Evolutionary conservation across 2,113 vertebrate species (phyloP), one percentile per base, ranked within the genome.

Genomic region (Emydocephalus ijimae): DNA sequence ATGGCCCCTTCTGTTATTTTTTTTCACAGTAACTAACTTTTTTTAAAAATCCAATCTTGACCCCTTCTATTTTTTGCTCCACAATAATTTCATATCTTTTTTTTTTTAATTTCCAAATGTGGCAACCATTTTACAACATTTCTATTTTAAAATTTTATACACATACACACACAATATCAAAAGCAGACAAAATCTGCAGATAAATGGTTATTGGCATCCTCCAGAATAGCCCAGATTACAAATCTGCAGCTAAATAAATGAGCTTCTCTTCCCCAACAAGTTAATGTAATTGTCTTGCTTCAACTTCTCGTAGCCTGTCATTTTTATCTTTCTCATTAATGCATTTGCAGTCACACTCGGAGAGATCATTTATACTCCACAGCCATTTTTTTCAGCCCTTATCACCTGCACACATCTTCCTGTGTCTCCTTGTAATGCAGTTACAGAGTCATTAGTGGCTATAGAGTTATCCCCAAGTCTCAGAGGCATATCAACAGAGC

Each of bases 391-490:
- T 93, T 89, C 94, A 92, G 92, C 91, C 94, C 69, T 87, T 97
- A 96, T 96, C 96, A 94, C 21, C 95, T 96, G 74, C 88, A 93
- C 91, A 10, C 93, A 95, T 96, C 96, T 97, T 97, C 97, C 96
- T 95, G 92, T 97, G 95, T 98, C 96, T 93, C 90, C 52, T 85
- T 87, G 89, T 96, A 93, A 85, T 94, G 88, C 34, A 97, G 93
- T 97, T 97, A 97, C 61, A 24, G 43, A 90, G 74, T 95, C 94
- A 94, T 96, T 96, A 96, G 94, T 91, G 94, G 94, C 92, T 91
- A 96, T 94, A 90, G 18, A 29, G 96, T 91, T 96, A 24, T 95
- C 94, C 95, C 95, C 92, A 92, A 74, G 93, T 92, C 92, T 96
- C 91, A 56, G 86, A 94, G 95, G 88, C 90, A 29, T 93, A 96